phyloP scores from a whole-genome alignment of 2,888 invertebrate genomes.

The Heliconius ismenius region DNA sequence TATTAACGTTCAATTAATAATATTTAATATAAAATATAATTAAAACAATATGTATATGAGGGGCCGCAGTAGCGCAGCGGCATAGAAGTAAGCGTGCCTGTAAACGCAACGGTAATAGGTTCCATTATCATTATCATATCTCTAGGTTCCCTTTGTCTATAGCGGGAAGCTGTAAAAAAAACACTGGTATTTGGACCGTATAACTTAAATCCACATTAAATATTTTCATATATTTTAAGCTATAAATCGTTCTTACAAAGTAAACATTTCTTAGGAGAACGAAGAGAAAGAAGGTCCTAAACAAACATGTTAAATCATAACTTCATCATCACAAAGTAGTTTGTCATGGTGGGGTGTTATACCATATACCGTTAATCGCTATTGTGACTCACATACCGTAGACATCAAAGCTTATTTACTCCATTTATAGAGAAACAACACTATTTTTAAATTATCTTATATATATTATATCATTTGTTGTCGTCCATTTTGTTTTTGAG shows the following conservation, averaged over 20 bases:
- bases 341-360: background rate
- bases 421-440: background rate
- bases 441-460: background rate
- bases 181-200: no score
- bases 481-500: no score
- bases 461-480: no score
- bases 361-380: background rate
- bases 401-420: background rate
- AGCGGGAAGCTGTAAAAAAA: no score
- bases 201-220: no score
- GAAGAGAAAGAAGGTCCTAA: background rate
- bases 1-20: background rate
- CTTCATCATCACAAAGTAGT: background rate
- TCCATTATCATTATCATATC: background rate
- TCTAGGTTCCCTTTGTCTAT: no score
- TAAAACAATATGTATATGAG: no score
- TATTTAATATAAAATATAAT: background rate
- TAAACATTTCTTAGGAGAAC: background rate
- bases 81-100: background rate
- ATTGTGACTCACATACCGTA: constrained; percentile 7
- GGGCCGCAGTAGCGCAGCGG: background rate
- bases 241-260: background rate
- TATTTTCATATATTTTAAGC: background rate
- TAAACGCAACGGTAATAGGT: background rate
- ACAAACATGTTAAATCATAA: constrained; percentile 7